These are phyloP conservation scores for Heterotilapia buettikoferi DNA, from an alignment of 2,113 vertebrate genomes.

Conservation along the genomic window DNA sequence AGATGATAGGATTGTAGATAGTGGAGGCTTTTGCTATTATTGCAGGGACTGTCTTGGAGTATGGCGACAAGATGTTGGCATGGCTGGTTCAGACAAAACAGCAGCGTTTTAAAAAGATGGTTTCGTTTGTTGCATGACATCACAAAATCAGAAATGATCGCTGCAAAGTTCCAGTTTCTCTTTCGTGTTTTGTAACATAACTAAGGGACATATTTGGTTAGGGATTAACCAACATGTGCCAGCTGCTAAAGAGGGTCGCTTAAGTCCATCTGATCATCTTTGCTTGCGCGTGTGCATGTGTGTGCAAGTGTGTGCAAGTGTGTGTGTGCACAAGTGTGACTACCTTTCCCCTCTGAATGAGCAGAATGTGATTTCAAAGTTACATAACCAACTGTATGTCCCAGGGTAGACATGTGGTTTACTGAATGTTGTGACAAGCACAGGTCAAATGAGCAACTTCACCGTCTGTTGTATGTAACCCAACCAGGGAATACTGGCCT, in stretches of 20 bases:
- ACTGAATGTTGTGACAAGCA: not conserved
- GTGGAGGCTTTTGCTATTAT: slow-evolving; percentile 92
- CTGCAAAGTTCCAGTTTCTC: not conserved
- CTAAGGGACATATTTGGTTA: not conserved
- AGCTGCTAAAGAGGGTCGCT: slow-evolving; percentile 12
- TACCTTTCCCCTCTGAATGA: not conserved
- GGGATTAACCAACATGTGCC: slow-evolving; percentile 37
- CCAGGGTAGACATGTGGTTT: not conserved
- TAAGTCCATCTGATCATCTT: slow-evolving; percentile 2
- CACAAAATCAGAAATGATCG: not conserved
- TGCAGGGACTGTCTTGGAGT: slow-evolving; percentile 85
- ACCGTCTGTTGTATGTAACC: not conserved
- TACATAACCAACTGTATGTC: slow-evolving; percentile 1
- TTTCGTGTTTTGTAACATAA: not conserved
- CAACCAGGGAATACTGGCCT: not conserved
- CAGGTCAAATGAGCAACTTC: not conserved
- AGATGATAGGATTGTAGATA: slow-evolving; percentile 94
- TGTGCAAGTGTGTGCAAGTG: not conserved
- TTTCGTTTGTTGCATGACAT: not conserved
- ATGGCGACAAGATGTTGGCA: slow-evolving; percentile 79
- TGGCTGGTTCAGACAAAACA: slow-evolving; percentile 67
- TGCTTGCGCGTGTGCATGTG: not conserved
- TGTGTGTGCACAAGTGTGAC: not conserved
- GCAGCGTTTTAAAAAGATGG: not conserved
- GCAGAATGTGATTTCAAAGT: not conserved